phyloP scores from a whole-genome alignment of 2,113 vertebrate species.

The Epinephelus cyanopodus region DNA sequence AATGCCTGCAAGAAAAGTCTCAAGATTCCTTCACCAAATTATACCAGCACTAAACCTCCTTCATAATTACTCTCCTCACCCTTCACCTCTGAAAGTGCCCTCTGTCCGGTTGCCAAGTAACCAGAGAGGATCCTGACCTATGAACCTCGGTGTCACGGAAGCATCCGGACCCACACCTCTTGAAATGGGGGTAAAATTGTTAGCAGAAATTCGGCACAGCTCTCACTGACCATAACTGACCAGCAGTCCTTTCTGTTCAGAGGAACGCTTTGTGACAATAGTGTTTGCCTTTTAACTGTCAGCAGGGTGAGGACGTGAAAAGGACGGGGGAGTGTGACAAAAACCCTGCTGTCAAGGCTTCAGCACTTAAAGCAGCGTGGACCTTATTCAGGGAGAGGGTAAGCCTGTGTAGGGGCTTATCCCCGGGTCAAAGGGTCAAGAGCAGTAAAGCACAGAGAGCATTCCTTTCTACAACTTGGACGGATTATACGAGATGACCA shows the following conservation, averaged over 20 bases:
- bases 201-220: slow-evolving; percentile 32
- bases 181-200: slow-evolving; percentile 33
- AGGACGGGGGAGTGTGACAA: slow-evolving; percentile 39
- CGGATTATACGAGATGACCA: background rate
- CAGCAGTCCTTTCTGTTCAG: slow-evolving; percentile 8
- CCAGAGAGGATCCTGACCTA: slow-evolving; percentile 68
- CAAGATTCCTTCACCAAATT: background rate
- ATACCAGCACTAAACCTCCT: slow-evolving; percentile 12
- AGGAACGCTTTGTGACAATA: slow-evolving; percentile 29
- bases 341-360: slow-evolving; percentile 54
- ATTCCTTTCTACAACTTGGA: slow-evolving; percentile 46
- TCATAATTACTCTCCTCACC: slow-evolving; percentile 27
- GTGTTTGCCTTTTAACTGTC: slow-evolving; percentile 41
- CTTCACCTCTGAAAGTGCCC: slow-evolving; percentile 43
- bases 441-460: slow-evolving; percentile 57
- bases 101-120: slow-evolving; percentile 69
- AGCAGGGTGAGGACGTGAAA: slow-evolving; percentile 20
- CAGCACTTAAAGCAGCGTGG: slow-evolving; percentile 49
- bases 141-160: slow-evolving; percentile 39
- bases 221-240: slow-evolving; percentile 23
- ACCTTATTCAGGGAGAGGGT: slow-evolving; percentile 41
- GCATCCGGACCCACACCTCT: slow-evolving; percentile 38
- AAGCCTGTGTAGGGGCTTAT: slow-evolving; percentile 56
- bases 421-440: slow-evolving; percentile 59
- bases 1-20: background rate